Base-by-base conservation (phyloP, 1,140 invertebrate species). In the Drosophila grimshawi region DNA sequence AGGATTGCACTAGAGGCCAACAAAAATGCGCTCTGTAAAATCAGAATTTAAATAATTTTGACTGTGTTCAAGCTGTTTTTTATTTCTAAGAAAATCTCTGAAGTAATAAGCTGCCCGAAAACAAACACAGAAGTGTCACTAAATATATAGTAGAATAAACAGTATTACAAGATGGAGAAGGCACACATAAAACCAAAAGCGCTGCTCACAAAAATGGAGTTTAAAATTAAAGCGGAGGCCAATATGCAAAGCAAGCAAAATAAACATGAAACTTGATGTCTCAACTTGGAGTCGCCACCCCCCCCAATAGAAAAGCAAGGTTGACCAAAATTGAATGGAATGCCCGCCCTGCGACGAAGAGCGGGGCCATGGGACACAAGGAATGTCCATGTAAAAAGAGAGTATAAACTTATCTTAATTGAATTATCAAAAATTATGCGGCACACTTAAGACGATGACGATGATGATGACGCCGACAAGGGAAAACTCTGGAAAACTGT, bases 401-500 rank as follows among this genome's bases (percentile, higher is more conserved):
- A 61, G 52, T 72, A 80, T 69, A 78, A 75, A 80, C 76, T 78
- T 80, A 80, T 80, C 78, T 80, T 80, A 80, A 80, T 80, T 80
- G 78, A 80, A 80, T 80, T 80, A 80, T 80, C 78, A 80, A 80
- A 80, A 80, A 80, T 80, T 80, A 80, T 80, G 78, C 76, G 76
- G 71, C 67, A 76, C 65, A 77, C 74, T 77, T 73, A 69, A 69
- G 69, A 64, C 59, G 74, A 61, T 19, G 49, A 37, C 32, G 56
- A 63, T n/a, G 45, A 53, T 6, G 57, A 68, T 29, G 49, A 64
- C 8, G 35, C 30, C 6, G 11, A 19, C 5, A 41, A 8, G 11
- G 37, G 30, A 35, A 32, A 19, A 19, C 19, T 19, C 19, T 19
- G 19, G 19, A 19, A 48, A 70, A 66, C 75, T 80, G 77, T 80